A percentile compares a stretch with the other conserved stretches of the same genome.
phyloP scores from a whole-genome alignment of 2,113 vertebrate genomes.

The Cryptomyrus ogoouensis region DNA sequence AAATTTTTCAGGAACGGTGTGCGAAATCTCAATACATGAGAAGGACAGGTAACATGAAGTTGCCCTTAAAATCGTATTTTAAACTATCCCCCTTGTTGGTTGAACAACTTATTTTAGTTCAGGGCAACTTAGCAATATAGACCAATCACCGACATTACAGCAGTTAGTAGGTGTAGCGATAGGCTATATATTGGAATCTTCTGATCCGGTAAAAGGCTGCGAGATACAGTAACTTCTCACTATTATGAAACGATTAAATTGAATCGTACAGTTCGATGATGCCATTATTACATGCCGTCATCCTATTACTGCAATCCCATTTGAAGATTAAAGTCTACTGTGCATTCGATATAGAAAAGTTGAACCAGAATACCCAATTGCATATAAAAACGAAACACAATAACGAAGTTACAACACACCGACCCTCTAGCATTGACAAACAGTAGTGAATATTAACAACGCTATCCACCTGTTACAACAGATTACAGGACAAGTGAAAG shows the following conservation, averaged over 20 bases:
- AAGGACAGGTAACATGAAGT: neutral
- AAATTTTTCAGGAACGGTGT: neutral
- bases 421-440: neutral
- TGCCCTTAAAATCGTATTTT: neutral
- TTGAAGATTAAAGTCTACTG: neutral
- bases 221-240: neutral
- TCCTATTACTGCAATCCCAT: neutral
- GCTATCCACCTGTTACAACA: conserved; percentile 9
- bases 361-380: neutral
- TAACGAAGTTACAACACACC: neutral
- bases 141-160: neutral
- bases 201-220: neutral
- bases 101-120: neutral
- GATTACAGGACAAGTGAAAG: neutral
- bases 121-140: neutral
- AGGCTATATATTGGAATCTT: neutral
- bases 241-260: neutral
- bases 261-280: neutral
- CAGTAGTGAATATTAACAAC: neutral
- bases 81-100: neutral
- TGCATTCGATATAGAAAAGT: neutral
- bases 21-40: neutral
- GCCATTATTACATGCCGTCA: neutral
- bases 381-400: neutral
- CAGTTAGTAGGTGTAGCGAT: neutral